Percentiles rank a stretch among this genome's conserved stretches.
Conservation (phyloP, 2,113 vertebrate species). For the Arizona elegans region DNA sequence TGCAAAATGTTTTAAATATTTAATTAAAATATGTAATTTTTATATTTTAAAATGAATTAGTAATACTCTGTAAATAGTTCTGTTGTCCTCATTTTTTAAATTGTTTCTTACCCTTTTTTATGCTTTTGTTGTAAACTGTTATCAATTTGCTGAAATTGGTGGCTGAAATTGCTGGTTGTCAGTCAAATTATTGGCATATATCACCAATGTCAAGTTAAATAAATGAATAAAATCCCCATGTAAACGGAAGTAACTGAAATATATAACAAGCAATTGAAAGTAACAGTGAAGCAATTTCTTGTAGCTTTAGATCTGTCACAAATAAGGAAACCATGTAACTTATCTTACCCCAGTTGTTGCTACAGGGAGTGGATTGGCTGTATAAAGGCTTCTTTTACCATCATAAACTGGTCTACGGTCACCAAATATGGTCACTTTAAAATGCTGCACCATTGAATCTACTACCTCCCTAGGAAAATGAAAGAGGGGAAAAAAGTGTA, state of each 20-base stretch:
- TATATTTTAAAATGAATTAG: background rate
- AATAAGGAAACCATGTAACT: background rate
- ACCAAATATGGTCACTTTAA: constrained; percentile 97
- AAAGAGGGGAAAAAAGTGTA: background rate
- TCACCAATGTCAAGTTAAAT: background rate
- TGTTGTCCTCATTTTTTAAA: background rate
- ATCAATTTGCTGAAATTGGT: background rate
- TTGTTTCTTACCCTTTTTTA: background rate
- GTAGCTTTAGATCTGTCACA: background rate
- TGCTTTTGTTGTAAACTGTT: background rate
- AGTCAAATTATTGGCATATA: background rate
- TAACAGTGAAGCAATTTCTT: background rate
- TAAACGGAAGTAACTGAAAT: background rate
- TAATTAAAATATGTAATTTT: background rate
- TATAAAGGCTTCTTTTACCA: constrained; percentile 96
- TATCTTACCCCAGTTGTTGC: constrained; percentile 88
- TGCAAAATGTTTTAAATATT: background rate
- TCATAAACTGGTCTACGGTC: constrained; percentile 95
- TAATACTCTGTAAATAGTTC: background rate
- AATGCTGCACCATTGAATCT: constrained; percentile 99
- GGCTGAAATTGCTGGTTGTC: background rate
- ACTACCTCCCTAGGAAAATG: constrained; percentile 88
- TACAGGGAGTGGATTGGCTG: constrained; percentile 91
- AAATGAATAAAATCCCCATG: background rate
- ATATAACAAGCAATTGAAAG: background rate